Percentiles rank a stretch among this genome's conserved stretches.
phyloP scores from a whole-genome alignment of 1,140 invertebrate species.

The Bradynema listronoti region DNA sequence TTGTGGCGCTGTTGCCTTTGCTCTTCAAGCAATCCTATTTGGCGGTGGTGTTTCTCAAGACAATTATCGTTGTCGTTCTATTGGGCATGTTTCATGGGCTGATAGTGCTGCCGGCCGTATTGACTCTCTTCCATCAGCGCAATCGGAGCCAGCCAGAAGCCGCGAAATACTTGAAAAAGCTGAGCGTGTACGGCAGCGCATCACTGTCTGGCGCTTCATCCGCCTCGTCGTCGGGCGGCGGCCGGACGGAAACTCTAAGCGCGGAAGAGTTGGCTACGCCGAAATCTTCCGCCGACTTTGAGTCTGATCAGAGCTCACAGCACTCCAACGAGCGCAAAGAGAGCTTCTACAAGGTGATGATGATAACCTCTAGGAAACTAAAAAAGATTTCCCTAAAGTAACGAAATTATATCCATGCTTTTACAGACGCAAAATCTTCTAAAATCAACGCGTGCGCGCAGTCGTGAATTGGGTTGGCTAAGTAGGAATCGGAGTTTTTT shows the following conservation, averaged over 20 bases:
- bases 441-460: slow-evolving; percentile 13
- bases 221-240: no score
- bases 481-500: slow-evolving; percentile 9
- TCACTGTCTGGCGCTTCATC: not conserved
- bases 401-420: no score
- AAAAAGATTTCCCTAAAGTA: not conserved
- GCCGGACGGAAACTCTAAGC: not conserved
- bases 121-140: slow-evolving; percentile 32
- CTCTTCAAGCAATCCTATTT: slow-evolving; percentile 55
- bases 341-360: not conserved
- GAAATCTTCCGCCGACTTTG: slow-evolving; percentile 19
- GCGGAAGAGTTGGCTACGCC: no score
- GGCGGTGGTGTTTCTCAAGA: slow-evolving; percentile 51
- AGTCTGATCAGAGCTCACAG: slow-evolving; percentile 3
- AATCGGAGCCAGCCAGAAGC: not conserved
- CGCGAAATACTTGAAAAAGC: slow-evolving; percentile 1
- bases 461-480: slow-evolving; percentile 14
- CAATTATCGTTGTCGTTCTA: slow-evolving; percentile 52
- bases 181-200: not conserved
- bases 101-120: slow-evolving; percentile 46
- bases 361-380: not conserved
- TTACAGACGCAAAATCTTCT: slow-evolving; percentile 1
- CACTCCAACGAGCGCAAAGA: no score
- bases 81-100: slow-evolving; percentile 55
- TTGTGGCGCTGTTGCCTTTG: slow-evolving; percentile 48